phyloP scores from a whole-genome alignment of 2,888 invertebrate species.

The Acholoe squamosa region DNA sequence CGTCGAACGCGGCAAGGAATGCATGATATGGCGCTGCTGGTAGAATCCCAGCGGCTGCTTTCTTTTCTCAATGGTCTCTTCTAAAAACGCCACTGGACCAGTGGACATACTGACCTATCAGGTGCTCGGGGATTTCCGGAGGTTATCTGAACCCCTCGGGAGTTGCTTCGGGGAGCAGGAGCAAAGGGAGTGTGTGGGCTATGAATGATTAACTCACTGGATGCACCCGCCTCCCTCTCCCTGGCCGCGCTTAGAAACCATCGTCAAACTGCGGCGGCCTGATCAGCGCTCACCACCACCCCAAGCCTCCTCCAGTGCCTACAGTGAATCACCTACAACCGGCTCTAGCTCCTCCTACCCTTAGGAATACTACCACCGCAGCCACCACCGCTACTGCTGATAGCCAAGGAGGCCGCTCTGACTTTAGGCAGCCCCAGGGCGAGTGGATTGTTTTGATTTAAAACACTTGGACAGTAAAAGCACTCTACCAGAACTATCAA shows the following conservation, averaged over 20 bases:
- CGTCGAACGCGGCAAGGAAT: too few species aligned
- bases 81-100: too few species aligned
- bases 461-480: too few species aligned
- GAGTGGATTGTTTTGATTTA: too few species aligned
- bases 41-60: too few species aligned
- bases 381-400: neutral
- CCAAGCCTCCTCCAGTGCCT: neutral
- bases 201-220: conserved; percentile 29
- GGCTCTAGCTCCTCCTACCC: neutral
- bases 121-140: too few species aligned
- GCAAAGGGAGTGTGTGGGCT: neutral
- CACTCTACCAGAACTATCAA: too few species aligned
- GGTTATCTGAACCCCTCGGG: neutral
- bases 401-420: neutral
- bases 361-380: neutral
- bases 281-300: neutral
- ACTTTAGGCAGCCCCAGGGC: conserved; percentile 13
- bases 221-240: neutral
- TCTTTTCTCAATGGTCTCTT: too few species aligned
- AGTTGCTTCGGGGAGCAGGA: neutral
- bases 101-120: too few species aligned
- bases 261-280: neutral
- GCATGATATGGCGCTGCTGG: too few species aligned
- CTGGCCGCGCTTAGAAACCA: conserved; percentile 1
- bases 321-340: neutral